Base-by-base conservation (phyloP, 2,113 vertebrate genomes). In the Pantherophis guttatus region DNA sequence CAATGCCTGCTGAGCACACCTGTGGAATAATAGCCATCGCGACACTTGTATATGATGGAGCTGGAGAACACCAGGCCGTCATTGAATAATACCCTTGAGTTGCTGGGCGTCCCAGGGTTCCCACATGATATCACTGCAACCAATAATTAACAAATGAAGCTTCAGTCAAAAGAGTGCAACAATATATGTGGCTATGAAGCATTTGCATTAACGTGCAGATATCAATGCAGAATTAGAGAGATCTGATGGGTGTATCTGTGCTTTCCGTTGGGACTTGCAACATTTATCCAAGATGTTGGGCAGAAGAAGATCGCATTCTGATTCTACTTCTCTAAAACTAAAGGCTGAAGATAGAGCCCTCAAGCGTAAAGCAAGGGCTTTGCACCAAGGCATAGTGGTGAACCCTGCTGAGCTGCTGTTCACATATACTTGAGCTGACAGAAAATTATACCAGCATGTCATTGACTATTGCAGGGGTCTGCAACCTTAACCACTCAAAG, bases 1-100 rank as follows among this genome's bases (percentile, higher is more conserved):
- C 99, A 99, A 97, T 99, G 99, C 24, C 99, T 97, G 92, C 99
- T 99, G 87, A 99, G 98, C 95, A 99, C 98, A 44, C 99, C 99
- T 0, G 98, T 99, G 65, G 99, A 99, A 59, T 99, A 99, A 96
- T 98, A 99, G 3, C 99, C 99, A 91, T 99, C 99, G 58, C 99
- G 98, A 94, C 99, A 99, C 89, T 98, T 92, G 1, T 99, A 99
- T 3, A 98, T 98, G 33, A 99, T 98, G 89, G 99, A 99, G 93
- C 98, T 99, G 94, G 99, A 99, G 96, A 99, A 99, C 0, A 98
- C 97, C 91, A 99, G 97, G 95, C 99, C 99, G 0, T 99, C 99
- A 2, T 99, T 99, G 95, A 98, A 98, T 87, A 98, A 90, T 39
- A 99, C 98, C 81, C 97, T 97, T 5, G 99, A 97, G 0, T 99